phyloP scores from a whole-genome alignment of 2,888 invertebrate genomes.

The Chydorus sphaericus region DNA sequence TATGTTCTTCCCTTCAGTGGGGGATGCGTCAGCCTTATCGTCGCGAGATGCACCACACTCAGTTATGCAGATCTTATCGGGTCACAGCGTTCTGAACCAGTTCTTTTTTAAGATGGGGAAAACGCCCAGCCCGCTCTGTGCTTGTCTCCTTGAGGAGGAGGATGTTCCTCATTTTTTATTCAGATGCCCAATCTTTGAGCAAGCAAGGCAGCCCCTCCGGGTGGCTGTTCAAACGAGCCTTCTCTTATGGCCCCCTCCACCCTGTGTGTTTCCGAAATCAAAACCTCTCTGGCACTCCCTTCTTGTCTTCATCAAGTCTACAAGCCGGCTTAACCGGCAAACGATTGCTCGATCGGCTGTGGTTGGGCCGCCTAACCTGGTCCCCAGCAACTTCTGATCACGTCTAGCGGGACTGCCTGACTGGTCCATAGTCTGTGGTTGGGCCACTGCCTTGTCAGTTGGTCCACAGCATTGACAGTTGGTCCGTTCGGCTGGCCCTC shows the following conservation, averaged over 20 bases:
- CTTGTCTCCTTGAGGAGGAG: neutral
- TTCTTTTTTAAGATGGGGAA: neutral
- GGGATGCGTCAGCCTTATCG: neutral
- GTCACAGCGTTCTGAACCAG: neutral
- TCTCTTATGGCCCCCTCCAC: neutral
- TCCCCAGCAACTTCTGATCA: no score
- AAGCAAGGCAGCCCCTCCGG: neutral
- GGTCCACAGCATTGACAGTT: no score
- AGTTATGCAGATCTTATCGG: neutral
- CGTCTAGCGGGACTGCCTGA: no score
- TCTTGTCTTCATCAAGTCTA: neutral
- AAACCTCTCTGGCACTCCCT: neutral
- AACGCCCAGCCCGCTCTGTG: neutral
- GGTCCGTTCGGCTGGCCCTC: no score
- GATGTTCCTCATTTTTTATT: neutral
- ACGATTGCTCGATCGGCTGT: no score
- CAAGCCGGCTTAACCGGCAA: neutral
- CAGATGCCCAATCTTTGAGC: neutral
- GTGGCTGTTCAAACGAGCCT: neutral
- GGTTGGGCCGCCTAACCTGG: no score
- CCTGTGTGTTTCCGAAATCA: neutral
- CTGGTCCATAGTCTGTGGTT: no score
- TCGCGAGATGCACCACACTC: neutral
- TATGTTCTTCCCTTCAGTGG: neutral
- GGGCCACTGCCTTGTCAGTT: no score